Evolutionary conservation across 2,113 vertebrate genomes (phyloP), one percentile per base, ranked within the genome.

Genomic region (Chloropsis hardwickii): DNA sequence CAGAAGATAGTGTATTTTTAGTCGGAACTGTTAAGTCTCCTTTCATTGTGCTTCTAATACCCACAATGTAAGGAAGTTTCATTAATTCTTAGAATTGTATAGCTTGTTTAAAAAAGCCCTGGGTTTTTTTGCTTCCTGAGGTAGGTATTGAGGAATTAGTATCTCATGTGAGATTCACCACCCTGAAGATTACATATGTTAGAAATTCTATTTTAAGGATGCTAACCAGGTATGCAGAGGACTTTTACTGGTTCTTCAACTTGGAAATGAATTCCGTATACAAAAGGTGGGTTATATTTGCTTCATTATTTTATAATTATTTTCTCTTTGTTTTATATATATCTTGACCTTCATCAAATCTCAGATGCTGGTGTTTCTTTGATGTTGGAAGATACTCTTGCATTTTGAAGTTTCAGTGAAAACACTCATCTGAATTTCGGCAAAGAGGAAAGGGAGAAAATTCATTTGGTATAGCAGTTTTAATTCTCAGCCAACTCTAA

Each of bases 241-340:
- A 39, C 31, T 69, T 81, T 22, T 54, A 23, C 29, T 57, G 29
- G 13, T 33, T 81, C 53, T 92, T 89, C 15, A 8, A 14, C 24
- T 61, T 1, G 0, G 29, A 72, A 29, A 20, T 66, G 1, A 84
- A 82, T 79, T 72, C 50, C 78, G 10, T 1, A 4, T 37, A 64
- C 23, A 48, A 88, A 56, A 94, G 91, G 94, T 97, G 19, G 14
- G 93, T 95, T 87, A 20, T 54, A 57, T 85, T 86, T 81, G 4
- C 40, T 84, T 33, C 29, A 51, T 50, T 92, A 10, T 73, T 37
- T 92, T 91, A 35, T 5, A 4, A 14, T 44, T 24, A 44, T 67
- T 80, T 47, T 15, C 7, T 74, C 76, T 57, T 69, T 76, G 12
- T 84, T 12, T 40, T 51, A 5, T 35, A 2, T 37, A 10, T 72